These are phyloP conservation scores for Antheraea pernyi DNA, from an alignment of 1,140 invertebrate species.

Conservation along the genomic window DNA sequence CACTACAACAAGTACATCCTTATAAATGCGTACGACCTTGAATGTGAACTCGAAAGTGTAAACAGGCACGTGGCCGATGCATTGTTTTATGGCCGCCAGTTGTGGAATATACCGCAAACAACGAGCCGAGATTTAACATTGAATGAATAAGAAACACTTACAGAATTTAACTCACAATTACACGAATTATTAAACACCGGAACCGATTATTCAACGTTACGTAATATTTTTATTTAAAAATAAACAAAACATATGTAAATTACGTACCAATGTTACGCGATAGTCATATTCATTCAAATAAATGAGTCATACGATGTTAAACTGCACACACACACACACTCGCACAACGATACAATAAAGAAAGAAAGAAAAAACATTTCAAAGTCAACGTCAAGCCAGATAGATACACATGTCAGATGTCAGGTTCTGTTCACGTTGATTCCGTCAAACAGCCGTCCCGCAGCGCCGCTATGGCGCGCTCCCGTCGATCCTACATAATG, in stretches of 20 bases:
- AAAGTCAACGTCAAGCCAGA: slow-evolving; percentile 28
- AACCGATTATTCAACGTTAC: background rate
- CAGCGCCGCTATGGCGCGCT: slow-evolving; percentile 9
- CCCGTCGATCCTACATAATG: slow-evolving; percentile 60
- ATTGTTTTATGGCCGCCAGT: slow-evolving; percentile 73
- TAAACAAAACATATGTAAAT: background rate
- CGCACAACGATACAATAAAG: slow-evolving; percentile 13
- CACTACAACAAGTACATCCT: slow-evolving; percentile 71
- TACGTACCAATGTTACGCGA: background rate
- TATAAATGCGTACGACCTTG: slow-evolving; percentile 77
- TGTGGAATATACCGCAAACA: slow-evolving; percentile 43
- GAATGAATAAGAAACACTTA: slow-evolving; percentile 6
- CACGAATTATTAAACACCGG: background rate
- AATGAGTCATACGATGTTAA: background rate
- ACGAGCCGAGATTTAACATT: slow-evolving; percentile 18
- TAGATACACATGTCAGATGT: slow-evolving; percentile 67
- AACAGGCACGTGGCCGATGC: slow-evolving; percentile 73
- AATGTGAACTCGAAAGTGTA: slow-evolving; percentile 76
- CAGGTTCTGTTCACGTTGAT: slow-evolving; percentile 70
- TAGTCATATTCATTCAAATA: background rate
- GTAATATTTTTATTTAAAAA: slow-evolving; percentile 1
- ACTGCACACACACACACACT: background rate
- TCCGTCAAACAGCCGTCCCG: slow-evolving; percentile 57
- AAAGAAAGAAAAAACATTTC: slow-evolving; percentile 25
- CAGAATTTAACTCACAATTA: background rate